Base-by-base conservation (phyloP, 2,888 invertebrate genomes). In the Caradrina clavipalpis region DNA sequence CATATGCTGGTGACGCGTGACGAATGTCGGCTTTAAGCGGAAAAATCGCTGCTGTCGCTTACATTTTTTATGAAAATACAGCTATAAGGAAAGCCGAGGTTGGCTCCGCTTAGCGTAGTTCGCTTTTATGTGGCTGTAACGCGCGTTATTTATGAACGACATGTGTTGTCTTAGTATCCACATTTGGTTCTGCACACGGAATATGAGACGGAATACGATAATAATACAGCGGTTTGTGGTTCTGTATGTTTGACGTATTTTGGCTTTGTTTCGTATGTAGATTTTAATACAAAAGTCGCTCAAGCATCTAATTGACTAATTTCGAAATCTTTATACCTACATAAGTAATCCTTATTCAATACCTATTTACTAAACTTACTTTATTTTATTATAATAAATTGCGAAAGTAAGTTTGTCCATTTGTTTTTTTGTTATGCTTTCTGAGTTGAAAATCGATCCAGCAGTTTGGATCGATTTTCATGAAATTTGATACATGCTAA, bases 1-100 rank as follows among this genome's bases (percentile, higher is more conserved):
- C 87, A 91, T 90, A 83, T 83, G 69, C 70, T 73, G 81, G 73
- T 86, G 88, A 87, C 88, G 86, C 78, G 79, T 90, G 92, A 93
- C 84, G 86, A 84, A 93, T 93, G 86, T 80, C 69, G 73, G 88
- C 80, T 80, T 84, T 80, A 81, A 78, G 73, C 74, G 79, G 84
- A 88, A 88, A 89, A 89, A 91, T 90, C 75, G 83, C 76, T 81
- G 69, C 76, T 77, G 83, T 85, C 84, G 83, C 86, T 85, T 84
- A 80, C 82, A 82, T 85, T 82, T 87, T 84, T 87, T 85, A 89
- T 85, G 78, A 87, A 87, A 88, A 86, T 85, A 76, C 84, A 66
- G 69, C 76, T 64, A 73, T 78, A 79, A 80, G 84, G 83, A 84
- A 84, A 86, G 60, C 79, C 69, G 76, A 73, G 69, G 76, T 76